Conservation (phyloP, 1,140 invertebrate genomes). For the Bombus impatiens region DNA sequence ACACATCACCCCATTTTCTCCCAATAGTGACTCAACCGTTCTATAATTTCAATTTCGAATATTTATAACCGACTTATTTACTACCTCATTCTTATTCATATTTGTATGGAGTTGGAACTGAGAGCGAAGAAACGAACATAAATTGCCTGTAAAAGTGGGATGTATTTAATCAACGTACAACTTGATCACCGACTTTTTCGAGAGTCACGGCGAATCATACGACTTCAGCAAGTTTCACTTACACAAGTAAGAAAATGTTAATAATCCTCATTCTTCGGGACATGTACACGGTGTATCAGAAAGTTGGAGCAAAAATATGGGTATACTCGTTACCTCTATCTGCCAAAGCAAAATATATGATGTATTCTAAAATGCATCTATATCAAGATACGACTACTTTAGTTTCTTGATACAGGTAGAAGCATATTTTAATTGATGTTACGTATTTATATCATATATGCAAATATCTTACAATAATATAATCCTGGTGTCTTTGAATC, state of each 20-base stretch:
- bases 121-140: not conserved
- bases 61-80: not conserved
- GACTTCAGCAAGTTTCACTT: not conserved
- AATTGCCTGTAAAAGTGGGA: not conserved
- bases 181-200: not conserved
- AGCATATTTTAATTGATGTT: no score
- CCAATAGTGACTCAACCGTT: not conserved
- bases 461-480: no score
- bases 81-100: no score
- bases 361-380: no score
- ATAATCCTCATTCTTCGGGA: not conserved
- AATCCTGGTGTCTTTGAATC: no score
- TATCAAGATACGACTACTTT: no score
- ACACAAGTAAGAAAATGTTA: not conserved
- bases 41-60: not conserved
- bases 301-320: no score
- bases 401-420: no score
- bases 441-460: no score
- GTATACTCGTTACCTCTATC: no score
- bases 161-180: not conserved
- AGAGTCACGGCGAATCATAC: not conserved
- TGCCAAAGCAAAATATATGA: no score
- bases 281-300: no score
- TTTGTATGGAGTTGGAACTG: not conserved
- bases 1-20: not conserved